Evolutionary conservation across 1,140 invertebrate genomes (phyloP), one percentile per base, ranked within the genome.

Genomic region (Zaprionus ghesquierei): DNA sequence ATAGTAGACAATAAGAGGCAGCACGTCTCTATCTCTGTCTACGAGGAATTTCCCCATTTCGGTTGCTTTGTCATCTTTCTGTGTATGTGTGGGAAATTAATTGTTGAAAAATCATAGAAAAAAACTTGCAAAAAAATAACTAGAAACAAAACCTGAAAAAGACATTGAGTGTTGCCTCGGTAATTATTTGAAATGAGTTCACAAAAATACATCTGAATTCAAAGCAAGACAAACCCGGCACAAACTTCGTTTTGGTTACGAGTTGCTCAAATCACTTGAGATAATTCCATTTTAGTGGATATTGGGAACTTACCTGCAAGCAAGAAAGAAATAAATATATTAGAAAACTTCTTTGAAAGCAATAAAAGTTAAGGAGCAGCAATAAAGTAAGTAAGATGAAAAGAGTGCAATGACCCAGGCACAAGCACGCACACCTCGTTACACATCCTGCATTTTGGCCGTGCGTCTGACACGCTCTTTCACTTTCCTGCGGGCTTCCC

Each of bases 181-280:
- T 87, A 87, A 87, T 79, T 86, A 87, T 87, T 73, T 87, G 15
- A 81, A 86, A 81, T 79, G 78, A 85, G 82, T 81, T 81, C 75
- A 81, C 75, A 69, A 78, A 85, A 84, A 63, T 15, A 35, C 23
- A 66, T n/a, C n/a, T n/a, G n/a, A n/a, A n/a, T n/a, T n/a, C n/a
- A 59, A 62, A 51, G 18, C 50, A 64, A 68, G 46, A 74, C 53
- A 54, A 68, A 35, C 33, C 15, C 1, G 22, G 22, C 10, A 53
- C 12, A 29, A 62, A 50, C 27, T 18, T 18, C n/a, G 38, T 29
- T 38, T 29, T 22, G 77, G 79, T 18, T 66, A 50, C 44, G 9
- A 29, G 27, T 29, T 23, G 46, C 44, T 49, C 27, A 38, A 13
- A 29, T 29, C 27, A 9, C 27, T 29, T 29, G 31, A 50, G 33